Conservation (phyloP, 1,140 invertebrate species). For the Neoseiulus cucumeris region DNA sequence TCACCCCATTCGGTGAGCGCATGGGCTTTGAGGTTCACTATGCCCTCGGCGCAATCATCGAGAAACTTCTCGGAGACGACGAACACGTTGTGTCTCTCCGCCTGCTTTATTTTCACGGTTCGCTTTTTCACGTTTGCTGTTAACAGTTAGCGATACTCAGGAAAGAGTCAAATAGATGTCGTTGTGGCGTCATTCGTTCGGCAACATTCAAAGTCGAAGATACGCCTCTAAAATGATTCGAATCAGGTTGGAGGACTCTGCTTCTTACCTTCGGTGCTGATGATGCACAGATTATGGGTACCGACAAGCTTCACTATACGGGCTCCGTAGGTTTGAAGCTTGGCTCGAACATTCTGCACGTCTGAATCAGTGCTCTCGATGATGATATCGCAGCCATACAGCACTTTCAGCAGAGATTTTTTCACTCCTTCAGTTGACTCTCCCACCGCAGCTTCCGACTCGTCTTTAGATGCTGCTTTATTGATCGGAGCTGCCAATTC, state of each 20-base stretch:
- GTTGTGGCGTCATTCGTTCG: too few relatives aligned
- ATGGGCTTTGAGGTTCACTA: slow-evolving; percentile 16
- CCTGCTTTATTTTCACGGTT: slow-evolving; percentile 27
- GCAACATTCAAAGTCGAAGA: too few relatives aligned
- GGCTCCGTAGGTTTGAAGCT: slow-evolving; percentile 40
- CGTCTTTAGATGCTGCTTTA: too few relatives aligned
- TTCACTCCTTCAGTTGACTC: too few relatives aligned
- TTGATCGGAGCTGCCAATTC: too few relatives aligned
- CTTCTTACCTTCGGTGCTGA: slow-evolving; percentile 47
- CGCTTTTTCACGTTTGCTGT: slow-evolving; percentile 11
- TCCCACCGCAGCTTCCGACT: too few relatives aligned
- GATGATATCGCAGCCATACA: slow-evolving; percentile 61
- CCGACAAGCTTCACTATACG: slow-evolving; percentile 42
- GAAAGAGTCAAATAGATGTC: too few relatives aligned
- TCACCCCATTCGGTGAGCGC: slow-evolving; percentile 16
- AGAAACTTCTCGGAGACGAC: slow-evolving; percentile 57
- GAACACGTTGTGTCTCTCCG: slow-evolving; percentile 46
- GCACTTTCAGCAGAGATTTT: slow-evolving; percentile 28
- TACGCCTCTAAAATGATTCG: too few relatives aligned
- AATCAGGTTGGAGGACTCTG: too few relatives aligned
- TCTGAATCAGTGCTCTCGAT: slow-evolving; percentile 43
- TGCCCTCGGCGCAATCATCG: slow-evolving; percentile 32
- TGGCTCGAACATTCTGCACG: slow-evolving; percentile 18
- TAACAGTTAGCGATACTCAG: too few relatives aligned
- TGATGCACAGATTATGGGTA: slow-evolving; percentile 45